Percentiles rank a stretch among this genome's conserved stretches.
phyloP scores from a whole-genome alignment of 1,140 invertebrate species.

The Frieseomelitta varia region DNA sequence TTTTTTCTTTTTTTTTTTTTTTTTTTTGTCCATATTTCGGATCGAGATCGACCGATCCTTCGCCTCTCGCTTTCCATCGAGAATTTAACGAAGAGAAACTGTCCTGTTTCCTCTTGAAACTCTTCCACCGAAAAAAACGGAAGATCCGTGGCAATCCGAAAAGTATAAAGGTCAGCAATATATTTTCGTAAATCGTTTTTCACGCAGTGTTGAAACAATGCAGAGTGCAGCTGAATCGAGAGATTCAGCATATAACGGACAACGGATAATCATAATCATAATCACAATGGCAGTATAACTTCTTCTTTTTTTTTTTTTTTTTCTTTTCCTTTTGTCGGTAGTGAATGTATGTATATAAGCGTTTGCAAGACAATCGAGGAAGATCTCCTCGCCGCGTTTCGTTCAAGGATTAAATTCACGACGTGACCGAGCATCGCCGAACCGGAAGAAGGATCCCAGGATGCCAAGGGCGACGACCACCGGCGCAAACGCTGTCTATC shows the following conservation, averaged over 20 bases:
- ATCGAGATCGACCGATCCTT: neutral
- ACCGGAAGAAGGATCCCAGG: neutral
- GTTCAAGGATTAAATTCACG: neutral
- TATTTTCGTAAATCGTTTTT: too few relatives aligned
- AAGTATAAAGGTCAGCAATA: too few relatives aligned
- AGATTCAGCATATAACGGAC: conserved; percentile 5
- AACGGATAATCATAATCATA: conserved; percentile 14
- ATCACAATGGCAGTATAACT: conserved; percentile 39
- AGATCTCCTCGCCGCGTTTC: neutral
- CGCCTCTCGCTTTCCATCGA: neutral
- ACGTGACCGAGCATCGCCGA: neutral
- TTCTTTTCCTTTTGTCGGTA: neutral
- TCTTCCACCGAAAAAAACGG: neutral
- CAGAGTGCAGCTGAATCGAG: conserved; percentile 22
- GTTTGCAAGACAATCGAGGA: conserved; percentile 24
- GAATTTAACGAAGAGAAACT: neutral
- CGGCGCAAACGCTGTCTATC: conserved; percentile 39
- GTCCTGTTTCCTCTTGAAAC: neutral
- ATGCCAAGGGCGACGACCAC: conserved; percentile 37
- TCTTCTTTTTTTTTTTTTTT: neutral
- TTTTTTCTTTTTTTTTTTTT: neutral
- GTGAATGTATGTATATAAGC: conserved; percentile 24
- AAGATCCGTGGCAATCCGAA: too few relatives aligned
- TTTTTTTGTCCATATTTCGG: neutral
- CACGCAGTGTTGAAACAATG: conserved; percentile 5